Evolutionary conservation across 2,888 invertebrate genomes (phyloP).

Genomic region (Pocota personata): DNA sequence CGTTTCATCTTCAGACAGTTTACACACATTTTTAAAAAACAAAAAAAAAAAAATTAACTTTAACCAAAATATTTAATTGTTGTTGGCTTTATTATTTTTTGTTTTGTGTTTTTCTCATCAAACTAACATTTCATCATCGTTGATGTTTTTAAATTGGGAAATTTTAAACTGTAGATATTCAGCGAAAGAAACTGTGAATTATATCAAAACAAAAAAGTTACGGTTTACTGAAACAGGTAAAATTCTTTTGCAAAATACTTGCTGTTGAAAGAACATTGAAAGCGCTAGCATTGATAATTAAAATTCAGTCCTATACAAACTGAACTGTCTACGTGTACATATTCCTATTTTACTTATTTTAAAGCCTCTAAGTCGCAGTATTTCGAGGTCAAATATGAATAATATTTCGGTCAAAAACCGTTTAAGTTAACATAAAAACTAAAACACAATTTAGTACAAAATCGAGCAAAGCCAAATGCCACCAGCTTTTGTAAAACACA

Average conservation of each 20-base stretch:
- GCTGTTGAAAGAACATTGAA: not conserved
- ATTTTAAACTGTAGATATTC: not conserved
- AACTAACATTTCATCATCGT: slow-evolving; percentile 62
- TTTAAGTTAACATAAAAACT: not conserved
- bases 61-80: slow-evolving; percentile 39
- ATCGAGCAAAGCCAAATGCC: not conserved
- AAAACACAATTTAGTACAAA: not conserved
- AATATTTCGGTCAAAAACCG: no score
- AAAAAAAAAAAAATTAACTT: slow-evolving; percentile 25
- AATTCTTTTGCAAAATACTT: not conserved
- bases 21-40: slow-evolving; percentile 39
- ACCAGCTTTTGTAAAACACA: not conserved
- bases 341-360: no score
- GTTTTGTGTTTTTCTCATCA: slow-evolving; percentile 35
- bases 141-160: slow-evolving; percentile 15
- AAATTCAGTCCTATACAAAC: not conserved
- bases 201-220: not conserved
- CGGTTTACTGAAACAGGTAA: not conserved
- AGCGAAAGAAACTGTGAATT: not conserved
- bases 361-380: not conserved
- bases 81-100: slow-evolving; percentile 58
- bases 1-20: slow-evolving; percentile 50
- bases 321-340: not conserved
- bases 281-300: not conserved
- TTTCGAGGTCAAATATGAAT: not conserved